Conservation (phyloP, 2,113 vertebrate species). For the Prietella phreatophila region DNA sequence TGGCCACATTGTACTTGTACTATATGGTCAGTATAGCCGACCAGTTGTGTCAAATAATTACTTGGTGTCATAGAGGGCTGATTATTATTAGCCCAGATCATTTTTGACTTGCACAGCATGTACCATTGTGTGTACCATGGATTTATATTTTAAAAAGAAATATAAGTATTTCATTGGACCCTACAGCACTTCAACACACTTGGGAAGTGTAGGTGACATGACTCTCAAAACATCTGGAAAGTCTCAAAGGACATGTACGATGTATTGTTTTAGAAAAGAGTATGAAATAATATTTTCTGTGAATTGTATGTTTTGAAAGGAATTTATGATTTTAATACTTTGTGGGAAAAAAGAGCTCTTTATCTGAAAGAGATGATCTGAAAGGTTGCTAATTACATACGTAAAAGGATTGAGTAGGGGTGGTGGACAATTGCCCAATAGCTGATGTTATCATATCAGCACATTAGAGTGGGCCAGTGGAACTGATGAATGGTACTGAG, state of each 20-base stretch:
- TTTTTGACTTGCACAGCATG: neutral
- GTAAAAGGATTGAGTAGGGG: neutral
- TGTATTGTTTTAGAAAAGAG: neutral
- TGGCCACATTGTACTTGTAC: neutral
- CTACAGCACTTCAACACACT: neutral
- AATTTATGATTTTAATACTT: neutral
- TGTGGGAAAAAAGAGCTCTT: neutral
- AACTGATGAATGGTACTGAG: constrained; percentile 18
- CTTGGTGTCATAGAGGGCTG: neutral
- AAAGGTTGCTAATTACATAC: neutral
- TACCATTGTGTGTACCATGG: too few relatives aligned
- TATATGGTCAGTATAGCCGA: neutral
- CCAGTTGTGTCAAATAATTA: too few relatives aligned
- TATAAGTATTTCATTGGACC: neutral
- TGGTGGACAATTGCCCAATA: neutral
- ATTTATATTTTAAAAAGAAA: neutral
- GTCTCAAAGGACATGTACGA: too few relatives aligned
- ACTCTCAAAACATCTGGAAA: too few relatives aligned
- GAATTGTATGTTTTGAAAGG: neutral
- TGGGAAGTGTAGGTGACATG: neutral
- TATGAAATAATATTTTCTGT: neutral
- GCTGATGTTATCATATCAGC: constrained; percentile 35
- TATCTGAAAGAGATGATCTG: neutral
- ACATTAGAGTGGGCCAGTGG: neutral
- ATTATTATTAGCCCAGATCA: neutral